phyloP scores from a whole-genome alignment of 2,113 vertebrate genomes.

The Pelobates fuscus region DNA sequence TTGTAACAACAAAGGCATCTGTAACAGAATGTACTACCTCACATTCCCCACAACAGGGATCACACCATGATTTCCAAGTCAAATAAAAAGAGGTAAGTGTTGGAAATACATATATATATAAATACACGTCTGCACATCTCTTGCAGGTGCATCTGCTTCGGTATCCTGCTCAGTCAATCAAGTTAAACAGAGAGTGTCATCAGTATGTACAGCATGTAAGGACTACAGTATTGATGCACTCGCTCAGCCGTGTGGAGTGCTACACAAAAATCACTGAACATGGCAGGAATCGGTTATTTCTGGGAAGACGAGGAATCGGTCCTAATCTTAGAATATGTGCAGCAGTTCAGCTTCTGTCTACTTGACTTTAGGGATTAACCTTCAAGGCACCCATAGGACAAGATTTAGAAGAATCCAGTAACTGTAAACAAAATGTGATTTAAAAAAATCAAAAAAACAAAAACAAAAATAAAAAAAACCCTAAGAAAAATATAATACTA shows the following conservation, averaged over 20 bases:
- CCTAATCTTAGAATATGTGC: slow-evolving; percentile 78
- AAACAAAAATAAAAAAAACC: no score
- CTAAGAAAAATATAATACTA: no score
- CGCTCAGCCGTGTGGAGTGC: slow-evolving; percentile 77
- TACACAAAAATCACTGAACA: slow-evolving; percentile 79
- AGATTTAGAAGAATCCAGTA: slow-evolving; percentile 64
- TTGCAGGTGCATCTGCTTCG: slow-evolving; percentile 74
- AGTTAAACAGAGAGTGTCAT: slow-evolving; percentile 79
- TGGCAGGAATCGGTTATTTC: slow-evolving; percentile 83
- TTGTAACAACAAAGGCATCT: slow-evolving; percentile 67
- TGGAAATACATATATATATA: slow-evolving; percentile 69
- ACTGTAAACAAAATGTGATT: no score
- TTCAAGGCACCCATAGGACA: slow-evolving; percentile 74
- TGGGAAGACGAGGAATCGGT: slow-evolving; percentile 73
- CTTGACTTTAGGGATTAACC: slow-evolving; percentile 82
- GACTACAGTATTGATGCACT: slow-evolving; percentile 77
- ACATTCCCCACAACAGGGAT: slow-evolving; percentile 63
- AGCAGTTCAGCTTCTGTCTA: slow-evolving; percentile 76
- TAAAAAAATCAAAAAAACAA: no score
- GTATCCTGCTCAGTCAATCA: slow-evolving; percentile 76
- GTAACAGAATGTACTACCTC: slow-evolving; percentile 66
- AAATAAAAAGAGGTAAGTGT: slow-evolving; percentile 65
- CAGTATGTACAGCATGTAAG: slow-evolving; percentile 80
- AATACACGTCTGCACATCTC: slow-evolving; percentile 67
- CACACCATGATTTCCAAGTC: slow-evolving; percentile 60